Percentiles rank a stretch among this genome's conserved stretches.
These are phyloP conservation scores for Mola mola DNA, from an alignment of 2,113 vertebrate species.

Conservation along the genomic window DNA sequence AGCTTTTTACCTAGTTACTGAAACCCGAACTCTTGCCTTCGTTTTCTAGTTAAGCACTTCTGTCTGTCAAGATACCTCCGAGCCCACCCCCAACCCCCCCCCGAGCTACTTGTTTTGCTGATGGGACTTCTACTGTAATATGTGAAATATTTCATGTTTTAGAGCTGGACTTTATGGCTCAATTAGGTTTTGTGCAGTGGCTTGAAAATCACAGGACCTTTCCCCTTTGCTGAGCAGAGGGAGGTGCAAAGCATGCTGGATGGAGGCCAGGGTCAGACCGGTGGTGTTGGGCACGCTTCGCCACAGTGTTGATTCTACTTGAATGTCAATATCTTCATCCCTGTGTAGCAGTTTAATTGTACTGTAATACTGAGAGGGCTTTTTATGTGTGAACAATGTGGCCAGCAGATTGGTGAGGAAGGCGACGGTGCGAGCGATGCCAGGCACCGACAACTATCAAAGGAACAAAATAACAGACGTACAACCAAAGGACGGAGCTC, in stretches of 20 bases:
- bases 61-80: constrained; percentile 19
- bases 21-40: constrained; percentile 26
- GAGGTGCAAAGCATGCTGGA: constrained; percentile 14
- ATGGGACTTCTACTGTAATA: constrained; percentile 38
- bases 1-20: constrained; percentile 23
- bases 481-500: background rate
- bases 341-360: constrained; percentile 33
- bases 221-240: constrained; percentile 49
- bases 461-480: constrained; percentile 23
- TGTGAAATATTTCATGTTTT: constrained; percentile 39
- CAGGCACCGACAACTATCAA: constrained; percentile 9
- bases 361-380: constrained; percentile 18
- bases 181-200: constrained; percentile 5
- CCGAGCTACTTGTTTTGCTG: constrained; percentile 31
- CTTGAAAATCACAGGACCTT: constrained; percentile 22
- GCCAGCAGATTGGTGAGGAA: background rate
- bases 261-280: background rate
- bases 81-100: background rate
- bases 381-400: background rate
- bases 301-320: constrained; percentile 6
- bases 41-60: constrained; percentile 28
- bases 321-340: constrained; percentile 30
- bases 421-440: background rate
- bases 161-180: constrained; percentile 46
- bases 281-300: constrained; percentile 6